Base-by-base conservation (phyloP, 2,888 invertebrate species). In the Acleris laterana region DNA sequence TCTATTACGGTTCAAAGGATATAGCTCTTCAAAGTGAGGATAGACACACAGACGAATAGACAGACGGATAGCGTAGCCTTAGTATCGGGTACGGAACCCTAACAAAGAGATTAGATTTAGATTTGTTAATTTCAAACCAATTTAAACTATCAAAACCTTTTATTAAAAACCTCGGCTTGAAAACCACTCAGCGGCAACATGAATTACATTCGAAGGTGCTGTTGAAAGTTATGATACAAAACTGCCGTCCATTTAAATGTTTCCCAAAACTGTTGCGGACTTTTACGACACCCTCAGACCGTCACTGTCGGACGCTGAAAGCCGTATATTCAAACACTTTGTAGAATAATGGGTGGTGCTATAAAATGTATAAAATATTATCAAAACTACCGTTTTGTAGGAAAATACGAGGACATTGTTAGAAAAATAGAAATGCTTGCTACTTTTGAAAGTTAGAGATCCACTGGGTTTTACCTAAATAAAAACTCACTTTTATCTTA, bases 271-370 rank as follows among this genome's bases (percentile, higher is more conserved):
- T 77, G 73, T 74, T 77, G 70, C 74, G 74, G 80, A 81, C 80
- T 81, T 84, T 84, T 83, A 83, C 80, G 80, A 79, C 73, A 74
- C 76, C 77, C 75, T 78, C 72, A 67, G 73, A 75, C 76, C 77
- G 65, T 78, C 77, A 77, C 75, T 77, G 77, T 75, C 69, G 73
- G 72, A 71, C 72, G 74, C 44, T 69, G 70, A 70, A 69, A 72
- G 72, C 72, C 77, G 72, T 79, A 78, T 79, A 81, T 80, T 82
- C 77, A 75, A 77, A 73, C 77, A 83, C 79, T 79, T 81, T 81
- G 83, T 82, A 70, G 75, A 73, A 72, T 79, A 77, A 78, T 75
- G 73, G 74, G 72, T 68, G 25, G 9, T 11, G 55, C 19, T 44
- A 44, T 9, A 28, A 13, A 60, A 17, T 52, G 38, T 46, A 28